Base-by-base conservation (phyloP, 2,888 invertebrate genomes). In the Pollenia amentaria region DNA sequence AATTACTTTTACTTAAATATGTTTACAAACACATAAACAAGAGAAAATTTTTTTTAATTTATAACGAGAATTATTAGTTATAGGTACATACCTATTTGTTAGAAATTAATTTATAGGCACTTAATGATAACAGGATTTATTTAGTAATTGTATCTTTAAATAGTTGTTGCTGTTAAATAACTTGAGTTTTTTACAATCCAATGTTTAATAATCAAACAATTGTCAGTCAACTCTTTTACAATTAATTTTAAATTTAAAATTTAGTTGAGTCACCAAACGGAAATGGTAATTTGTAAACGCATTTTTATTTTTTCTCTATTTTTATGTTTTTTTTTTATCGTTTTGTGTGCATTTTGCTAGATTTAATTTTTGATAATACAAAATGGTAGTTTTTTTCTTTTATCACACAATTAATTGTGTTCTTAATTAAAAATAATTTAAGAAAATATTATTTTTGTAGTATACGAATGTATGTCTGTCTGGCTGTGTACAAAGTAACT, bases 241-340 rank as follows among this genome's bases (percentile, higher is more conserved):
- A 18, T 40, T 44, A 16, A 38, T 16, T 44, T 44, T 42, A 57
- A 46, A 42, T 57, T 40, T 55, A 40, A 57, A 29, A 46, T 53
- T 29, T 55, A 46, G n/a, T 42, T 80, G 80, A 80, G 46, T 80
- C 80, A 80, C n/a, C 72, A 21, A 73, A 55, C 72, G 64, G 72
- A 80, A 53, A 53, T 72, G 18, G 4, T 62, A 64, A 64, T 80
- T 44, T 11, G 14, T 48, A 18, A 53, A 60, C 38, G 10, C 53
- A 46, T 44, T 64, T 40, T 60, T 46, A 46, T 46, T 67, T 65
- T 53, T 3, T 0, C 6, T 65, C 42, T 29, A 29, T 46, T 18
- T 38, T 48, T 42, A 3, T 3, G 69, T 18, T 11, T 44, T 21
- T 44, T 21, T 57, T 60, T n/a, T 18, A 67, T 44, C 14, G 46